Percentiles rank a stretch among this genome's conserved stretches.
These are phyloP conservation scores for Drosophila monieri DNA, from an alignment of 2,888 invertebrate species.

Conservation along the genomic window DNA sequence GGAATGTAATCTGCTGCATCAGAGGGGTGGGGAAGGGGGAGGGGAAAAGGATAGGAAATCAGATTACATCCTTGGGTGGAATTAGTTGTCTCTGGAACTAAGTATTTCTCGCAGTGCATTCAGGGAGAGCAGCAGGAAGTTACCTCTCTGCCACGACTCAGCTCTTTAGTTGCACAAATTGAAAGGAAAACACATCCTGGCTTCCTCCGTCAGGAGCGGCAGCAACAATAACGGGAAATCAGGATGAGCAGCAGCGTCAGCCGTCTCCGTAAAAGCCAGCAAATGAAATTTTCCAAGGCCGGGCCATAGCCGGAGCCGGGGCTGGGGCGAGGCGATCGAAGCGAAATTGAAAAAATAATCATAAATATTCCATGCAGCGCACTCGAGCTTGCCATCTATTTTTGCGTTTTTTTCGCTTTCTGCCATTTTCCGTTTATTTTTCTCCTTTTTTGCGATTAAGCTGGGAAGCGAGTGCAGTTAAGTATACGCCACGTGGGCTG, in stretches of 20 bases:
- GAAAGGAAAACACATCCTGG: conserved; percentile 44
- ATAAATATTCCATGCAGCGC: conserved; percentile 67
- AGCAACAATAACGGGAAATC: conserved; percentile 11
- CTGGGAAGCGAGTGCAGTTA: conserved; percentile 53
- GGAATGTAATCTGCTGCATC: conserved; percentile 60
- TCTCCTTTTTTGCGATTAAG: conserved; percentile 32
- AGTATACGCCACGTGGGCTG: conserved; percentile 59
- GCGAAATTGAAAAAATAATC: conserved; percentile 50
- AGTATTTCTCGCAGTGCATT: conserved; percentile 15
- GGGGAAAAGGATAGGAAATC: conserved; percentile 51
- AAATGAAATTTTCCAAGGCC: conserved; percentile 42
- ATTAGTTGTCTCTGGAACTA: conserved; percentile 50
- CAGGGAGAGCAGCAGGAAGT: too few relatives aligned
- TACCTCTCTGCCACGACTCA: too few relatives aligned
- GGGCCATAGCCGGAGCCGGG: conserved; percentile 18
- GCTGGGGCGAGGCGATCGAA: conserved; percentile 20
- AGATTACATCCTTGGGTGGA: conserved; percentile 55
- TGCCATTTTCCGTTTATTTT: background rate
- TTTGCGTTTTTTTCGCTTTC: conserved; percentile 8
- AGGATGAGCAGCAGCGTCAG: conserved; percentile 19
- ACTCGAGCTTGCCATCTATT: background rate
- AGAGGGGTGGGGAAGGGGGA: background rate
- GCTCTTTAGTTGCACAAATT: conserved; percentile 31
- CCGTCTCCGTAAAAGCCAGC: conserved; percentile 35
- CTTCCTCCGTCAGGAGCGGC: conserved; percentile 14